Base-by-base conservation (phyloP, 30 jellyfish, hydroid and myxozoan species). In the Pseudorhiza aurosa region DNA sequence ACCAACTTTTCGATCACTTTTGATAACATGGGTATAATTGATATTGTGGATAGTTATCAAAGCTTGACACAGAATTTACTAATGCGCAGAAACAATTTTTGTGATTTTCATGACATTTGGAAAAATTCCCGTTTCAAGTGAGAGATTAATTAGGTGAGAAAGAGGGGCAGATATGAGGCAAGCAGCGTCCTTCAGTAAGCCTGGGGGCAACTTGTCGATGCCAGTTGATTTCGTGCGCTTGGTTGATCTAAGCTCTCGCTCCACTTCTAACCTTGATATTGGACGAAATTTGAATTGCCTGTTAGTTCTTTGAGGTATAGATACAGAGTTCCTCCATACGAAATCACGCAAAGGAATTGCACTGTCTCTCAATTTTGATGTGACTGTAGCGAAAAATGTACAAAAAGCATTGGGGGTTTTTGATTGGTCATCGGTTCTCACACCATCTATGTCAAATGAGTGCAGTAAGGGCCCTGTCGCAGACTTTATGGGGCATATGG, bases 161-260 rank as follows among this genome's bases (percentile, higher is more conserved):
- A 72, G 79, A n/a, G 77, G 58, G 40, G 86, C 59, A 25, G 86
- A 47, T 32, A 72, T 72, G 58, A 22, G 25, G 27, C 70, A 22
- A 26, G 88, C 77, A 55, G 82, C 68, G 65, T 75, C 88, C 67
- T 75, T 75, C 70, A 75, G 67, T 0, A 75, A 75, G 65, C 88
- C 68, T 35, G 88, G 83, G 50, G 81, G 83, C 79, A 75, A n/a
- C 22, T 75, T 75, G 79, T 75, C 65, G 44, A 75, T 56, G 22
- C 88, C 88, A 19, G 79, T 55, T 58, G 88, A 56, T 40, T 75
- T 55, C 14, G 77, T 75, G 21, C 64, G 50, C 44, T 75, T 56
- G 47, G 39, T 75, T 21, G 75, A 63, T 53, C 0, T 80, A 21
- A 80, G 86, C 14, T 63, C 77, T 47, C 50, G 63, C 32, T 81